These are phyloP conservation scores for Psilanteris sp. DNA, from an alignment of 1,140 invertebrate genomes.

Conservation along the genomic window DNA sequence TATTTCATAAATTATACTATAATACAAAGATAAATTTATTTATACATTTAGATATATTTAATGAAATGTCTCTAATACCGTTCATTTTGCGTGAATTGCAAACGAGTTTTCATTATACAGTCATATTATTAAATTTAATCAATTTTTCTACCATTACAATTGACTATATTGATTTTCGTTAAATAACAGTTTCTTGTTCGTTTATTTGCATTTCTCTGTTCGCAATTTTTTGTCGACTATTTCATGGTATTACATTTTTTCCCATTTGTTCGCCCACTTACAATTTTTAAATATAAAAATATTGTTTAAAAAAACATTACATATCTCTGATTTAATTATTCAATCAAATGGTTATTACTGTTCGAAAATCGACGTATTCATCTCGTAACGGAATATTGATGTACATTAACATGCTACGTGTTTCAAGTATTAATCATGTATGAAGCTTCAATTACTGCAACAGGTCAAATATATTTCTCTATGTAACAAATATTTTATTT, in stretches of 20 bases:
- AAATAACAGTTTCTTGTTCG: conserved; percentile 13
- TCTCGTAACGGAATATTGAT: conserved; percentile 22
- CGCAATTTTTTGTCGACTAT: no score
- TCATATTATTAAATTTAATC: conserved; percentile 9
- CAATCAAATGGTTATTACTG: conserved; percentile 19
- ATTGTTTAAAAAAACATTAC: conserved; percentile 8
- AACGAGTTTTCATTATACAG: background rate
- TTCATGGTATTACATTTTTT: no score
- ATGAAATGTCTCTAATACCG: conserved; percentile 1
- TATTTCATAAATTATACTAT: conserved; percentile 1
- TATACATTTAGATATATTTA: no score
- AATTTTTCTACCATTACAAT: conserved; percentile 6
- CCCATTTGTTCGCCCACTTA: no score
- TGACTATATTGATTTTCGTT: conserved; percentile 16
- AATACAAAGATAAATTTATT: background rate
- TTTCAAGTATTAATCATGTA: conserved; percentile 28
- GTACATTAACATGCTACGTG: conserved; percentile 12
- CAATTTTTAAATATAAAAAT: conserved; percentile 13
- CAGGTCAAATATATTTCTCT: conserved; percentile 31
- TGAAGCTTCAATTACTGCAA: conserved; percentile 31
- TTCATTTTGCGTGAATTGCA: background rate
- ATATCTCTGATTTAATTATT: conserved; percentile 19
- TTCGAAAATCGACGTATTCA: conserved; percentile 19
- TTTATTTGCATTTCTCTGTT: no score
- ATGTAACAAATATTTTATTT: conserved; percentile 39